Conservation (phyloP, 2,888 invertebrate species). For the Drosophila bunnanda region DNA sequence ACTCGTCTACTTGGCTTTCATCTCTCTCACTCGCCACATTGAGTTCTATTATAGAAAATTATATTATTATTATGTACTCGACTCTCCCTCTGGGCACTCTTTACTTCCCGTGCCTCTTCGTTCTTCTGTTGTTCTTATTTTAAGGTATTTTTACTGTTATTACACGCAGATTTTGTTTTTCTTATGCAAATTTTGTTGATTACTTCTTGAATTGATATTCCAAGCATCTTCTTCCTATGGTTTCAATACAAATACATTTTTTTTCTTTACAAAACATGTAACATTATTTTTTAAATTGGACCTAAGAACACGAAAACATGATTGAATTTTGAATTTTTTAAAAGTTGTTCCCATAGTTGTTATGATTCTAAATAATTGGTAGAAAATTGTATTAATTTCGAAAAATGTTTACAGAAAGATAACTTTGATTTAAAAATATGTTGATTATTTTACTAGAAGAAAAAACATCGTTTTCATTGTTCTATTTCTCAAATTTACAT, state of each 20-base stretch:
- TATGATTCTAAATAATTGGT: background rate
- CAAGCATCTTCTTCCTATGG: constrained; percentile 5
- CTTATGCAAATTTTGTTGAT: constrained; percentile 47
- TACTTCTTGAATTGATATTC: constrained; percentile 21
- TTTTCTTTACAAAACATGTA: background rate
- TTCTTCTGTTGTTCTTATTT: constrained; percentile 52
- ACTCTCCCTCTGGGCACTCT: constrained; percentile 43
- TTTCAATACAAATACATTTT: constrained; percentile 2
- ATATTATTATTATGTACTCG: constrained; percentile 79
- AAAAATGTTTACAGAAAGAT: background rate
- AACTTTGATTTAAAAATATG: background rate
- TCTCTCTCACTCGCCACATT: constrained; percentile 36
- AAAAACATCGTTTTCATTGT: background rate
- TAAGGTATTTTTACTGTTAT: constrained; percentile 69
- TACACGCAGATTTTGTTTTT: constrained; percentile 41
- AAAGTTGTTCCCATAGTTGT: constrained; percentile 8
- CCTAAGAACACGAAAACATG: constrained; percentile 7
- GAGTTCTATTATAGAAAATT: constrained; percentile 77
- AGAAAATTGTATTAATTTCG: background rate
- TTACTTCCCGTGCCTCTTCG: background rate
- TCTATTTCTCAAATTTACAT: background rate
- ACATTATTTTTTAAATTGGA: constrained; percentile 35
- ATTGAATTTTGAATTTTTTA: constrained; percentile 18
- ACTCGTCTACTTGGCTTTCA: constrained; percentile 32
- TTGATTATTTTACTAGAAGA: background rate